Percentiles rank a stretch among this genome's conserved stretches.
phyloP scores from a whole-genome alignment of 2,888 invertebrate species.

The Prionchulus punctatus region DNA sequence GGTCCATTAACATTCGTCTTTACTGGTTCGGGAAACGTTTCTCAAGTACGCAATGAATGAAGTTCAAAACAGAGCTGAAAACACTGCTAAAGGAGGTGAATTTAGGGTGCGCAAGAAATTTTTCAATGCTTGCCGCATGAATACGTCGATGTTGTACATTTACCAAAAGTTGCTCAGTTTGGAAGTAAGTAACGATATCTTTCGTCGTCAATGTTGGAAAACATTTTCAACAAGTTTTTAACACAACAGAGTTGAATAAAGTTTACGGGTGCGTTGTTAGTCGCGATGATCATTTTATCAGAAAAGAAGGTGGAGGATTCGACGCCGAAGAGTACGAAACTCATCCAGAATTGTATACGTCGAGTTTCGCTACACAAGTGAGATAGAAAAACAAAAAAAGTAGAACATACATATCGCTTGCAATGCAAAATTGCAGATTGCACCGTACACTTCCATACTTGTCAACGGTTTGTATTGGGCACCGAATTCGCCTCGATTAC shows the following conservation, averaged over 20 bases:
- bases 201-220: no score
- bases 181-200: conserved; percentile 52
- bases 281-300: conserved; percentile 70
- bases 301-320: conserved; percentile 75
- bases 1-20: conserved; percentile 90
- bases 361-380: conserved; percentile 75
- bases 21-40: conserved; percentile 91
- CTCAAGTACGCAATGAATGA: conserved; percentile 50
- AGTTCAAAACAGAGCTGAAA: no score
- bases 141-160: conserved; percentile 78
- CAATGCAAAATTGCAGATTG: conserved; percentile 55
- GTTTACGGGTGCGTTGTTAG: conserved; percentile 84
- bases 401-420: no score
- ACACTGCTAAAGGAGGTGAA: conserved; percentile 8
- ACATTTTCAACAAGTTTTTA: not conserved
- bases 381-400: no score
- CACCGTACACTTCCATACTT: conserved; percentile 82
- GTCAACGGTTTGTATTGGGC: conserved; percentile 97
- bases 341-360: conserved; percentile 75
- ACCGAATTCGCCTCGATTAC: conserved; percentile 74
- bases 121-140: conserved; percentile 89
- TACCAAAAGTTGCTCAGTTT: conserved; percentile 80
- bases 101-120: conserved; percentile 45
- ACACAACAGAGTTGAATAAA: conserved; percentile 59
- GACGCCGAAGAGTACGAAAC: conserved; percentile 71